These are phyloP conservation scores for Pachyuromys duprasi DNA, from an alignment of 2,797 vertebrate genomes.

Conservation along the genomic window DNA sequence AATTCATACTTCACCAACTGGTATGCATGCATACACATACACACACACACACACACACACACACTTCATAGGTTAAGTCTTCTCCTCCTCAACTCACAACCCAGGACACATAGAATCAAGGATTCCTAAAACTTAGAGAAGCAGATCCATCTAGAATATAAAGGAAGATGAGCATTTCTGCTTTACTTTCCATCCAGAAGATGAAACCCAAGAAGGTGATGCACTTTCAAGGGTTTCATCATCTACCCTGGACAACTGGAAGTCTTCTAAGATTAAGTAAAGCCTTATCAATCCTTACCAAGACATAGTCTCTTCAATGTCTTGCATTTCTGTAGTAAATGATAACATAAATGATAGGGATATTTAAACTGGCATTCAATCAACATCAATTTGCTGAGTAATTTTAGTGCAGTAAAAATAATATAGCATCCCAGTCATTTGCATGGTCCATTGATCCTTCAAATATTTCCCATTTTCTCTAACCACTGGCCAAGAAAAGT, in stretches of 20 bases:
- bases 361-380: neutral
- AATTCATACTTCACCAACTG: constrained; percentile 69
- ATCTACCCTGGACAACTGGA: neutral
- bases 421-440: neutral
- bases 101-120: constrained; percentile 70
- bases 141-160: constrained; percentile 52
- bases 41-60: neutral
- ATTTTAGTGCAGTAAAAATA: constrained; percentile 19
- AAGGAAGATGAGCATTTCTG: neutral
- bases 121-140: constrained; percentile 60
- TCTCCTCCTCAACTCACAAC: constrained; percentile 63
- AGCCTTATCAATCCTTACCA: neutral
- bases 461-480: neutral
- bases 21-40: neutral
- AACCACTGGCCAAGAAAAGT: neutral
- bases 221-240: neutral
- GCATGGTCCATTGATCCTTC: neutral
- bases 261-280: neutral
- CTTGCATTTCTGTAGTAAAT: neutral
- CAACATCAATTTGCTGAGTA: neutral
- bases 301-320: neutral
- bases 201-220: neutral
- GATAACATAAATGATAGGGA: neutral
- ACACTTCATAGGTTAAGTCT: constrained; percentile 75
- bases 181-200: neutral